Evolutionary conservation across 2,888 invertebrate genomes (phyloP).

Genomic region (Balanococcus diminutus): DNA sequence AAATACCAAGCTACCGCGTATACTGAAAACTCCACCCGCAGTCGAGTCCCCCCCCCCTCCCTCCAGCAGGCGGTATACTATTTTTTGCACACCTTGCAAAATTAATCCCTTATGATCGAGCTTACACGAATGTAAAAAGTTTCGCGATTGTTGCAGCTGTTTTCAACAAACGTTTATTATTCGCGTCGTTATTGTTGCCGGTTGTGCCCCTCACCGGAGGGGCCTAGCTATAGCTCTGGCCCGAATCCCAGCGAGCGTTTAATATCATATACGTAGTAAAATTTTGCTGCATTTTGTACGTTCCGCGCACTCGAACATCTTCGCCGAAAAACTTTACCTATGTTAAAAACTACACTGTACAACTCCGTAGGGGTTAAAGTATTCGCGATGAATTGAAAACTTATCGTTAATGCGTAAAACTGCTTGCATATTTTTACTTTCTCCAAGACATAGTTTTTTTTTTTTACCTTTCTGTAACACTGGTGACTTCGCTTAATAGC

Average conservation of each 20-base stretch:
- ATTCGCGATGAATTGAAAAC: constrained; percentile 11
- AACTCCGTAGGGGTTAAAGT: neutral
- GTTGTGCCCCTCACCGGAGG: neutral
- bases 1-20: neutral
- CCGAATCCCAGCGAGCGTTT: neutral
- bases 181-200: neutral
- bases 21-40: neutral
- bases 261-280: constrained; percentile 16
- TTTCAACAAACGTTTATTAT: constrained; percentile 16
- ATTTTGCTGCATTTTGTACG: neutral
- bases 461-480: neutral
- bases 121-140: constrained; percentile 24
- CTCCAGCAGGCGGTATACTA: neutral
- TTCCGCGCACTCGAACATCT: neutral
- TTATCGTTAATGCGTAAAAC: neutral
- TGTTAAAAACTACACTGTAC: neutral
- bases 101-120: constrained; percentile 9
- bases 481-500: neutral
- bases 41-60: neutral
- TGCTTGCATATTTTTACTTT: neutral
- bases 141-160: constrained; percentile 27
- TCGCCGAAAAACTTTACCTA: neutral
- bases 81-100: neutral
- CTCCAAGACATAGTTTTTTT: neutral
- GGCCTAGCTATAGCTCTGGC: no score